Base-by-base conservation (phyloP, 2,888 invertebrate species). In the Athalia cordata region DNA sequence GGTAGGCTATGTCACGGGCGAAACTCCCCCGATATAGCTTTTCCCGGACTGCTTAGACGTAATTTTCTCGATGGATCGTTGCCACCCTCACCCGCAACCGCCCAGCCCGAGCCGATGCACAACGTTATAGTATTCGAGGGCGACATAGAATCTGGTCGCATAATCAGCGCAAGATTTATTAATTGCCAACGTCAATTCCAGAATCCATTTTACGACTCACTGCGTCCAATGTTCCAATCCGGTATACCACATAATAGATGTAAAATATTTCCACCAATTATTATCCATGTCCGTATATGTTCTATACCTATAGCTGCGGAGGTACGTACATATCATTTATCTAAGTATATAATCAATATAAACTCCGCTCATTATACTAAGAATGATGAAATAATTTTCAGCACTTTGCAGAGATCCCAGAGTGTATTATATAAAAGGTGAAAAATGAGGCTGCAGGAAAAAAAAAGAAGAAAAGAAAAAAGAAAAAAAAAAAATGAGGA, bases 131-230 rank as follows among this genome's bases (percentile, higher is more conserved):
- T 68, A 68, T 68, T 43, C 13, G 52, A 9, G 43, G 43, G 11
- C 52, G 68, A 68, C 47, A 68, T 52, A 11, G 52, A 6, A 29
- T 29, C 29, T 29, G 70, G 59, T 72, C 45, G 70, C 47, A 72
- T 57, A 72, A 72, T 72, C 47, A 13, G 47, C 45, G 7, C 52
- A 47, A 70, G 70, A 72, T 72, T 59, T 72, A 72, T 72, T 59
- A 72, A 72, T 72, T 15, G 47, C 52, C 57, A n/a, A 57, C 59
- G 70, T 57, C 70, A 57, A 72, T 72, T 45, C 70, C 59, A 72
- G 59, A 59, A 72, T 72, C 57, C 59, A 59, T 72, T 72, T 59
- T 59, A 72, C 59, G 70, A 72, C 9, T 59, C 70, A 9, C 70
- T 72, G 70, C 47, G 52, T 72, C 70, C 59, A 59, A 72, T 72